Evolutionary conservation across 1,140 invertebrate species (phyloP), one percentile per base, ranked within the genome.

Genomic region (Hyposmocoma kahamanoa): DNA sequence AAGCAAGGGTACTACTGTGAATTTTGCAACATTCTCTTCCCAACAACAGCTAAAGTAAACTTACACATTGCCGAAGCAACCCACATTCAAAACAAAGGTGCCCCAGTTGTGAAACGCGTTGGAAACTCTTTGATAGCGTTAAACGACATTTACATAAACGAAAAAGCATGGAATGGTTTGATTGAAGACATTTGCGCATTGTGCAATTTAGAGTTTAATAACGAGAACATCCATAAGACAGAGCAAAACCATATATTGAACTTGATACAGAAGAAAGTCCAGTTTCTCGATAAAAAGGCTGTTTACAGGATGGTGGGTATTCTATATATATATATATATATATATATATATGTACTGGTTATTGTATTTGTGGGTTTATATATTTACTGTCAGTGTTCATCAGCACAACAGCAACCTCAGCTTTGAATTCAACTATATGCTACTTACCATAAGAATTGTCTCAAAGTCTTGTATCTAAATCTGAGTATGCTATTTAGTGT

Each of bases 1-100:
- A 56, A 57, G 44, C 34, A 28, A 20, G 71, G 70, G 10, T 74
- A 74, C 41, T 72, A 66, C 26, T 74, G 71, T 39, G 66, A 63
- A 44, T 59, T 55, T 19, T 74, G 71, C 49, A 72, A 71, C 30
- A n/a, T 58, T 3, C 22, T 74, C 13, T 26, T 72, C n/a, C n/a
- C 45, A 13, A 71, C 57, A 1, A n/a, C 47, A 2, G 28, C 50
- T 8, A 65, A 64, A 56, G 53, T 63, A 3, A 28, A 18, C 0
- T 22, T 56, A 10, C 71, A 74, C 50, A 22, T 74, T 4, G 18
- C 6, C 15, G 50, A 68, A 8, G 22, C 38, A 2, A 21, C 24
- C 1, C 71, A 74, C 26, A 17, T 39, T 0, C 32, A 49, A 0
- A 66, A 63, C 19, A 67, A 56, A 43, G 52, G 41, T 5, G 19